Evolutionary conservation across 2,888 invertebrate species (phyloP), one percentile per base, ranked within the genome.

Genomic region (Brachypterus glaber): DNA sequence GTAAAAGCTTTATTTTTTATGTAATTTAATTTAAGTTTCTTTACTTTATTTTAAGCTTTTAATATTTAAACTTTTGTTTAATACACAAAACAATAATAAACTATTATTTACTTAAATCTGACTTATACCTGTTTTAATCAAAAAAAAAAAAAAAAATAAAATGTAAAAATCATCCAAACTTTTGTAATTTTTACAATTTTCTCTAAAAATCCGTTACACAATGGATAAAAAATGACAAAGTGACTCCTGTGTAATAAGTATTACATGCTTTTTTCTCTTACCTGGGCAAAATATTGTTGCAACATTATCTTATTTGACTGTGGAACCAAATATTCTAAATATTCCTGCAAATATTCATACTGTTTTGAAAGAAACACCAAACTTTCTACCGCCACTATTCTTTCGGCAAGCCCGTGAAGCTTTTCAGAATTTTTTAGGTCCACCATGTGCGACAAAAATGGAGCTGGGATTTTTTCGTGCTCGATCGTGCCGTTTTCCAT

Each of bases 381-480:
- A 48, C 96, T 96, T 66, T 97, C 96, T 0, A 91, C 85, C 0
- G 86, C 96, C 0, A 93, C 88, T 12, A 93, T 79, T 43, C 96
- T 72, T 57, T 92, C 89, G 0, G 82, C 71, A 17, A 96, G 64
- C 0, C 92, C 92, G 59, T 83, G 84, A 11, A 95, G 67, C 38
- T 73, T 79, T 41, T 87, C 85, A 3, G 82, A 73, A 40, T 75
- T 73, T 14, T 66, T 69, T 25, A 86, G 63, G 56, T 82, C 74
- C 18, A 85, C 79, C 44, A 77, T 72, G 2, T 76, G 71, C 43
- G 79, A 78, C 33, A 79, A 62, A 11, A 36, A 38, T 3, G 60
- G 78, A 50, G 72, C 71, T 4, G 65, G 63, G 53, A 64, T 67
- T 58, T 66, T 69, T 36, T 65, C 58, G 9, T 57, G 58, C 53